A percentile compares a stretch with the other conserved stretches of the same genome.
phyloP scores from a whole-genome alignment of 1,140 invertebrate genomes.

The Phymorhynchus buccinoides region DNA sequence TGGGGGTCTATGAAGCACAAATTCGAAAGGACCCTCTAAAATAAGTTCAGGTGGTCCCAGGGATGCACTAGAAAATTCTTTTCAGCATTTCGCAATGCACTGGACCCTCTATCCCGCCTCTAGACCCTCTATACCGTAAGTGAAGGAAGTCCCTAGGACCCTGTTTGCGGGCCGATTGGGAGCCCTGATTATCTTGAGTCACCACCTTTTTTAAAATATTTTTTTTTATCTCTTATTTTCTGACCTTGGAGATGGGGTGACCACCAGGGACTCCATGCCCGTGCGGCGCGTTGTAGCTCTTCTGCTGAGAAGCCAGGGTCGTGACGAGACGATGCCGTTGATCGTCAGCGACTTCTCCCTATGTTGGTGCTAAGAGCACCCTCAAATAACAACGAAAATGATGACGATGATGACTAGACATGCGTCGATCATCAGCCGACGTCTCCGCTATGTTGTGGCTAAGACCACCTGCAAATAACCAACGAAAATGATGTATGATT shows the following conservation, averaged over 20 bases:
- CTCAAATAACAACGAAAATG: slow-evolving; percentile 20
- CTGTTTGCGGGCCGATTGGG: no score
- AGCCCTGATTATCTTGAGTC: no score
- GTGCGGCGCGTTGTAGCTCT: slow-evolving; percentile 98
- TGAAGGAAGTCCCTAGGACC: no score
- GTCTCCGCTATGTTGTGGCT: slow-evolving; percentile 99
- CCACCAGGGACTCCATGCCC: slow-evolving; percentile 98
- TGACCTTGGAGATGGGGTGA: slow-evolving; percentile 93
- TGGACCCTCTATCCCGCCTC: no score
- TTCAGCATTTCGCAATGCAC: no score
- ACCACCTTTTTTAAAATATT: no score
- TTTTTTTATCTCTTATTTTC: background rate
- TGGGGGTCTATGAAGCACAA: no score
- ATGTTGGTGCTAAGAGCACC: slow-evolving; percentile 91
- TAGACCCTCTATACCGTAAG: no score
- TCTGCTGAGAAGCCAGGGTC: slow-evolving; percentile 99
- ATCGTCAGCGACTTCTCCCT: slow-evolving; percentile 98
- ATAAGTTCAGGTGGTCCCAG: no score
- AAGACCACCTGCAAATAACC: slow-evolving; percentile 42
- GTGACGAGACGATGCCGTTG: slow-evolving; percentile 98
- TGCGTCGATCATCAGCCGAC: slow-evolving; percentile 98
- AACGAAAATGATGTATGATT: no score
- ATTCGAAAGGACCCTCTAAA: no score
- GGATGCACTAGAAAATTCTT: no score
- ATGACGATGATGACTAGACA: slow-evolving; percentile 99